These are phyloP conservation scores for Catharus ustulatus DNA, from an alignment of 2,797 vertebrate genomes.

Conservation along the genomic window DNA sequence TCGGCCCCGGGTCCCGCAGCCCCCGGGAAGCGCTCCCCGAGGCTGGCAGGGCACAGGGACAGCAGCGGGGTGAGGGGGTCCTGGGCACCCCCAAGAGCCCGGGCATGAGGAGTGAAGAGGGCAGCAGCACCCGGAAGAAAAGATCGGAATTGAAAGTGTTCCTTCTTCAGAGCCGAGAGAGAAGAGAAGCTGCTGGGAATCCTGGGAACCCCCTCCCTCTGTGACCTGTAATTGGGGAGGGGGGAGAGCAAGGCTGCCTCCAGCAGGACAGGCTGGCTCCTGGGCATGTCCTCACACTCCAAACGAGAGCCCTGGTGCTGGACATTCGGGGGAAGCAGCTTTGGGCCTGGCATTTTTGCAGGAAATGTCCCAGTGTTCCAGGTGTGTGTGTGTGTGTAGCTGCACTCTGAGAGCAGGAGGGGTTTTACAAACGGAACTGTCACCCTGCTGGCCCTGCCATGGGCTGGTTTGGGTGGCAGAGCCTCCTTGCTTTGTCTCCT, in stretches of 20 bases:
- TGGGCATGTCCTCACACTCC: accelerated
- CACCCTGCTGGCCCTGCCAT: accelerated
- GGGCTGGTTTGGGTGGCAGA: neutral
- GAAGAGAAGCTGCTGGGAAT: neutral
- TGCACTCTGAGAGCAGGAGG: accelerated
- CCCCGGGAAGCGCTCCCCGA: accelerated
- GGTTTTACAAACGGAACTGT: accelerated
- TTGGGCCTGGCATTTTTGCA: neutral
- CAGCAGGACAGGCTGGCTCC: accelerated
- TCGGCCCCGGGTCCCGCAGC: neutral
- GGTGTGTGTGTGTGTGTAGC: neutral
- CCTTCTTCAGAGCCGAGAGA: neutral
- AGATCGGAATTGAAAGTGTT: accelerated
- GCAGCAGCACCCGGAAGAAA: neutral
- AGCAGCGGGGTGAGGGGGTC: accelerated
- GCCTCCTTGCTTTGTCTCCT: too few species aligned
- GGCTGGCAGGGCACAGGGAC: too few species aligned
- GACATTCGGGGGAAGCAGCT: accelerated
- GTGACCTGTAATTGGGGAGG: accelerated
- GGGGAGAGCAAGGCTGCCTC: accelerated
- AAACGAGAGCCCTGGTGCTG: accelerated
- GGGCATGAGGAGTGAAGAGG: accelerated
- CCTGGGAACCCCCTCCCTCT: accelerated
- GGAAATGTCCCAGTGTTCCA: neutral
- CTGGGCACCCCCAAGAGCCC: neutral